phyloP scores from a whole-genome alignment of 2,888 invertebrate genomes.

The Holacanthella duospinosa region DNA sequence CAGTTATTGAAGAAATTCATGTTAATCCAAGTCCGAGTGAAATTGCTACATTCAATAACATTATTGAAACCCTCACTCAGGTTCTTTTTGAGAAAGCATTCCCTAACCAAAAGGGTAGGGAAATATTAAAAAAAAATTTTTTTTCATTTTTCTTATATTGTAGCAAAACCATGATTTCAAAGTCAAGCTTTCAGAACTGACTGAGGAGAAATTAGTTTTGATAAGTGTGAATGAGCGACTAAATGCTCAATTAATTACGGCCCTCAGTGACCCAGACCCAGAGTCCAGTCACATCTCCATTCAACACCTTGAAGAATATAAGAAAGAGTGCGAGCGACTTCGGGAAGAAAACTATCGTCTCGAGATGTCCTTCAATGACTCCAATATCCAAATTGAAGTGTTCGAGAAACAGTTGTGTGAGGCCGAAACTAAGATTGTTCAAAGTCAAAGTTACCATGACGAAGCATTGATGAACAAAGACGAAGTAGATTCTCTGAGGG shows the following conservation, averaged over 20 bases:
- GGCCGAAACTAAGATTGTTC: slow-evolving; percentile 31
- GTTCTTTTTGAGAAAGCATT: slow-evolving; percentile 32
- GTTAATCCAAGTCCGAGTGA: slow-evolving; percentile 45
- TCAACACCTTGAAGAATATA: slow-evolving; percentile 47
- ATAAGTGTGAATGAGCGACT: slow-evolving; percentile 43
- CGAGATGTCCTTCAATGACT: slow-evolving; percentile 51
- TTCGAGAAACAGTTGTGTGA: slow-evolving; percentile 29
- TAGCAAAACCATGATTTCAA: slow-evolving; percentile 32
- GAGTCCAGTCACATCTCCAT: slow-evolving; percentile 31
- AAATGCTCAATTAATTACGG: slow-evolving; percentile 41
- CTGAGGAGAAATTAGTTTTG: slow-evolving; percentile 41
- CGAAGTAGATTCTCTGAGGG: slow-evolving; percentile 81
- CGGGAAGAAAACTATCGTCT: slow-evolving; percentile 78
- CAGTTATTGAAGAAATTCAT: not conserved
- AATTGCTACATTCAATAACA: slow-evolving; percentile 60
- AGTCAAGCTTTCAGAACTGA: slow-evolving; percentile 35
- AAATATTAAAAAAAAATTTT: not conserved
- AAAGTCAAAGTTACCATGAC: slow-evolving; percentile 52
- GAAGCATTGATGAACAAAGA: slow-evolving; percentile 74
- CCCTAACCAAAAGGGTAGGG: not conserved
- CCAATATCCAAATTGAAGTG: slow-evolving; percentile 29
- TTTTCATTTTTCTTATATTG: not conserved
- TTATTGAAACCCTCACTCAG: slow-evolving; percentile 55
- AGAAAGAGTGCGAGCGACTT: slow-evolving; percentile 69
- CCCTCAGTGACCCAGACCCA: slow-evolving; percentile 39